These are phyloP conservation scores for Melipona beecheii DNA, from an alignment of 2,888 invertebrate species.

Conservation along the genomic window DNA sequence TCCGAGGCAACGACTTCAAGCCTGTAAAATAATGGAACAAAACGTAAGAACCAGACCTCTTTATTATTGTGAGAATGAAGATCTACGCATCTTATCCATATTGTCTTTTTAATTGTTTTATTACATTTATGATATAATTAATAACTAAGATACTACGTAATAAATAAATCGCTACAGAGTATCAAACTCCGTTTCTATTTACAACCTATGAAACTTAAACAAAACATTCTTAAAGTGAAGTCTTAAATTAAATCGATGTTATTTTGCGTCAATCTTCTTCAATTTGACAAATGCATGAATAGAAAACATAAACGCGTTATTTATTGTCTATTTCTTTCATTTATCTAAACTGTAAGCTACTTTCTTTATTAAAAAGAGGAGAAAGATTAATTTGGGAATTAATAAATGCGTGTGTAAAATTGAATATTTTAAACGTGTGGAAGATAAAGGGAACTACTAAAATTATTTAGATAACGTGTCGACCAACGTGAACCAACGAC, in stretches of 20 bases:
- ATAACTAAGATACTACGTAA: constrained; percentile 61
- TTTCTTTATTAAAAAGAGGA: not conserved
- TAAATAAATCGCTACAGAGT: constrained; percentile 64
- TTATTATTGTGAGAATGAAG: constrained; percentile 46
- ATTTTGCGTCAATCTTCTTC: constrained; percentile 3
- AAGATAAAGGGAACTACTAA: not conserved
- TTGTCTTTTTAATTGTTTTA: constrained; percentile 63
- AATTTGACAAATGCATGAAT: not conserved
- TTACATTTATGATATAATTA: constrained; percentile 59
- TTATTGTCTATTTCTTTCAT: constrained; percentile 6
- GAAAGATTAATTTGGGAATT: not conserved
- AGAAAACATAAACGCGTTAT: not conserved
- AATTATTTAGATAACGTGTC: not conserved
- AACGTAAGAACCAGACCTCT: constrained; percentile 18
- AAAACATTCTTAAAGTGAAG: not conserved
- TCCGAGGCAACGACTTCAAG: constrained; percentile 38
- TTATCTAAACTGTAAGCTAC: constrained; percentile 21
- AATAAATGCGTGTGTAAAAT: constrained; percentile 6
- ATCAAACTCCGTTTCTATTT: constrained; percentile 67
- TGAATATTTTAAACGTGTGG: not conserved
- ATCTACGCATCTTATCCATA: constrained; percentile 43
- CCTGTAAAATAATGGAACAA: constrained; percentile 45
- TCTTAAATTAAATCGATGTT: not conserved
- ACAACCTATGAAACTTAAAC: constrained; percentile 53
- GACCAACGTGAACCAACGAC: constrained; percentile 9